Percentiles rank a stretch among this genome's conserved stretches.
These are phyloP conservation scores for Ptychadena robeensis DNA, from an alignment of 2,797 vertebrate genomes.

Conservation along the genomic window DNA sequence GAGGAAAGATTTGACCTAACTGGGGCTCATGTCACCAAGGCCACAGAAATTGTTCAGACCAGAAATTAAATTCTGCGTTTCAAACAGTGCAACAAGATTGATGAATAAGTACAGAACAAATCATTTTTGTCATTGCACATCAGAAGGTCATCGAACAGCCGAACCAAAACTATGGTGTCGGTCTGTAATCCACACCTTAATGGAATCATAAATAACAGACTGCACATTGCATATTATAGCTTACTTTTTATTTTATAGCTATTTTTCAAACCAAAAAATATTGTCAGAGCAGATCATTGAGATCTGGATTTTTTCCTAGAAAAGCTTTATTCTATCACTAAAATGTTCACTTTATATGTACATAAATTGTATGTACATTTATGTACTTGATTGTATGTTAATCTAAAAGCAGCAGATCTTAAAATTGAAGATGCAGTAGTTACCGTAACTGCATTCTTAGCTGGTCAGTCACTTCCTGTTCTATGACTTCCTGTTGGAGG, in stretches of 20 bases:
- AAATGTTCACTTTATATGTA: too few species aligned
- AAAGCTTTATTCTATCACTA: too few species aligned
- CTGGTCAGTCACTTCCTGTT: too few species aligned
- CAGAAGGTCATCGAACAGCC: conserved; percentile 30
- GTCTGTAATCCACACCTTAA: conserved; percentile 12
- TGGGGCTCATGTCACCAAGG: conserved; percentile 12
- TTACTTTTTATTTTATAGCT: not conserved
- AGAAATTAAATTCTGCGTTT: conserved; percentile 7
- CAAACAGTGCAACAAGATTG: not conserved
- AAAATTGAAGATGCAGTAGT: too few species aligned
- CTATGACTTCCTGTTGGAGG: too few species aligned
- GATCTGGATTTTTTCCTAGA: too few species aligned
- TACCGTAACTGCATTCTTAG: too few species aligned
- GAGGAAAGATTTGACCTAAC: conserved; percentile 16
- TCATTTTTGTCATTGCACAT: conserved; percentile 31
- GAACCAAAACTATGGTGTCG: not conserved
- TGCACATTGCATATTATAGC: not conserved
- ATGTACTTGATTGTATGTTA: too few species aligned
- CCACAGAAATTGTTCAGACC: conserved; percentile 27
- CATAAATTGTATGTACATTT: too few species aligned
- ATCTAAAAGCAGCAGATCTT: too few species aligned
- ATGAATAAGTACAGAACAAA: conserved; percentile 34
- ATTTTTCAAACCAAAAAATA: not conserved
- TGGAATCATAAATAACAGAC: conserved; percentile 26
- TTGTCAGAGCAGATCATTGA: not conserved